Conservation (phyloP, 1,140 invertebrate genomes). For the Manduca sexta region DNA sequence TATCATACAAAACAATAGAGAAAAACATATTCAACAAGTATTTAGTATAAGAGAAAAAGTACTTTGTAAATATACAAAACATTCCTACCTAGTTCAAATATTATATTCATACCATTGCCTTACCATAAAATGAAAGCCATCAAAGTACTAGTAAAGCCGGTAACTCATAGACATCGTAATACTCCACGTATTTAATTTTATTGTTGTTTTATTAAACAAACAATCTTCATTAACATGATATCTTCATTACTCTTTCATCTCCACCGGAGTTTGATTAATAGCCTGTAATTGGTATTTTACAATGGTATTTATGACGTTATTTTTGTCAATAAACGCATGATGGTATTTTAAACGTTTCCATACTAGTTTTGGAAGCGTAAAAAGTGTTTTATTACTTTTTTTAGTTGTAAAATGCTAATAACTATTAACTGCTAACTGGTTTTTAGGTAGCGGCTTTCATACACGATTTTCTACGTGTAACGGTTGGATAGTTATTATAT, state of each 20-base stretch:
- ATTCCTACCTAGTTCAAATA: too few relatives aligned
- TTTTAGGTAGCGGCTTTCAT: neutral
- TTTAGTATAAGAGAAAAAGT: too few relatives aligned
- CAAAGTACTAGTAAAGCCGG: too few relatives aligned
- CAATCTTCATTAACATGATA: neutral
- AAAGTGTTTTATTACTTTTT: neutral
- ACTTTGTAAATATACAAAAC: too few relatives aligned
- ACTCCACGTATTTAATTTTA: too few relatives aligned
- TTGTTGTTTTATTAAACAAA: too few relatives aligned
- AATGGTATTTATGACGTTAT: neutral
- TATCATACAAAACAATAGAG: too few relatives aligned
- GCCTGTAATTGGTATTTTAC: slow-evolving; percentile 1
- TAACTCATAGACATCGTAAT: slow-evolving; percentile 1
- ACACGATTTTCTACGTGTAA: too few relatives aligned
- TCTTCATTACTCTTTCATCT: neutral
- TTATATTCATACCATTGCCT: too few relatives aligned
- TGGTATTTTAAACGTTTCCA: neutral
- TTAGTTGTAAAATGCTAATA: neutral
- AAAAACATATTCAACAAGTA: too few relatives aligned
- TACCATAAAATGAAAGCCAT: too few relatives aligned
- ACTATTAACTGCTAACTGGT: neutral
- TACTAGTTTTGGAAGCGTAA: neutral
- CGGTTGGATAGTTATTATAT: too few relatives aligned
- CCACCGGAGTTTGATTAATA: neutral
- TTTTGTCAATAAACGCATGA: neutral